Conservation (phyloP, 2,888 invertebrate genomes). For the Lepeophtheirus nordmannii region DNA sequence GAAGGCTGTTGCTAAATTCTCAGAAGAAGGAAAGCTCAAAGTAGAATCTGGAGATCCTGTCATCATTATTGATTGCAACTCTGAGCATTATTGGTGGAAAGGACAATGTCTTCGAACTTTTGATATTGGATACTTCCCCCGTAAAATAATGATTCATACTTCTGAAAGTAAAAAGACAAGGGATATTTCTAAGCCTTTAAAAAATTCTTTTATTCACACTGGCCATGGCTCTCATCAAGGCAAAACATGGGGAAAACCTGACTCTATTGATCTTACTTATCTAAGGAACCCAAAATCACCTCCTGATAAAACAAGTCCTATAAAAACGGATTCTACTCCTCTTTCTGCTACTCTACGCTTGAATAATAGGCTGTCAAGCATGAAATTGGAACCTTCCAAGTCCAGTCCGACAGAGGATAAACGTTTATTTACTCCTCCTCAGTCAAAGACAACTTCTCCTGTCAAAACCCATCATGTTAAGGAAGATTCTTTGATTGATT, state of each 20-base stretch:
- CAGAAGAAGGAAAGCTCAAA: constrained; percentile 49
- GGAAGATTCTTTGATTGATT: constrained; percentile 24
- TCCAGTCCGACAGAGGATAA: neutral
- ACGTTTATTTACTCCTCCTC: neutral
- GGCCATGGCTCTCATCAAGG: constrained; percentile 40
- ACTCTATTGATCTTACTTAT: constrained; percentile 59
- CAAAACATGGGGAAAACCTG: constrained; percentile 69
- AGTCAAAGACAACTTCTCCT: neutral
- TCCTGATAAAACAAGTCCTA: constrained; percentile 37
- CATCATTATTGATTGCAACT: constrained; percentile 64
- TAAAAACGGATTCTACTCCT: neutral
- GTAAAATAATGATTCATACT: constrained; percentile 50
- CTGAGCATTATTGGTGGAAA: constrained; percentile 84
- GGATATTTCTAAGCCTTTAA: constrained; percentile 61
- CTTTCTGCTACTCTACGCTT: constrained; percentile 7
- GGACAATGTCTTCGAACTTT: constrained; percentile 83
- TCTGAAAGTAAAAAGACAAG: constrained; percentile 49
- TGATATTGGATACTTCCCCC: constrained; percentile 75
- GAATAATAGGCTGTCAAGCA: neutral
- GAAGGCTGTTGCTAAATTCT: constrained; percentile 48
- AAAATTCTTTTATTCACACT: constrained; percentile 68
- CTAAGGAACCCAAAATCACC: constrained; percentile 58
- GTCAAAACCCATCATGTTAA: neutral
- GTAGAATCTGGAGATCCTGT: constrained; percentile 68
- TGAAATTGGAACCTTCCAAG: neutral